Evolutionary conservation across 2,797 vertebrate genomes (phyloP).

Genomic region (Catamblyrhynchus diadema): DNA sequence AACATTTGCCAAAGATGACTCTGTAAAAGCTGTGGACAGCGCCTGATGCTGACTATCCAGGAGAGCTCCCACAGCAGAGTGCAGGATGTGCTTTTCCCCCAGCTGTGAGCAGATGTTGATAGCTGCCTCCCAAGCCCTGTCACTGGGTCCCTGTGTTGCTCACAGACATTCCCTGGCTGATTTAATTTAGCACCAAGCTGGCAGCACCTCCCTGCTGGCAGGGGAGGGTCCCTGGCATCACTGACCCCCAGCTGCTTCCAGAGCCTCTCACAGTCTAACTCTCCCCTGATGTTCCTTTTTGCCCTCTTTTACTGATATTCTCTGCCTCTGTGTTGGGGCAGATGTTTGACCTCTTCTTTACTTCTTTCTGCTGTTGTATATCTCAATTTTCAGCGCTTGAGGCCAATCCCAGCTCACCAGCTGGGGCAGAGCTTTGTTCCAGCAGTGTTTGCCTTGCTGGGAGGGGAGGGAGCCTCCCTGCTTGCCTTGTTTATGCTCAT

Average conservation of each 20-base stretch:
- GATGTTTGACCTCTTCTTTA: neutral
- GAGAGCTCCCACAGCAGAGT: rapidly evolving
- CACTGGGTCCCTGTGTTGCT: neutral
- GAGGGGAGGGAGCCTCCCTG: neutral
- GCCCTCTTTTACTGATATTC: neutral
- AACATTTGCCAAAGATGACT: neutral
- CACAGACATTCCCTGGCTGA: neutral
- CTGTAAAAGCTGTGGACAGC: neutral
- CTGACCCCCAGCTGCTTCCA: neutral
- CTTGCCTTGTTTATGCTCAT: neutral
- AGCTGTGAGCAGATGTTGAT: neutral
- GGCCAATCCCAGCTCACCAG: neutral
- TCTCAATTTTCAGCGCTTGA: neutral
- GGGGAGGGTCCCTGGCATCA: neutral
- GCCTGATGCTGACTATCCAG: neutral
- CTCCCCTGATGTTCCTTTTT: neutral
- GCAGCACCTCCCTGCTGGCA: neutral
- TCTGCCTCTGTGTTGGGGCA: neutral
- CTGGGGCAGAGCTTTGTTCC: neutral
- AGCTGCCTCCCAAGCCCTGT: neutral
- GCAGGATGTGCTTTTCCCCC: neutral
- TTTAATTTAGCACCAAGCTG: neutral
- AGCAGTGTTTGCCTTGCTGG: neutral
- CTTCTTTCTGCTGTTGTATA: neutral
- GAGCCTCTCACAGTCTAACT: neutral